Base-by-base conservation (phyloP, 2,113 vertebrate species). In the Pterocles orientalis region DNA sequence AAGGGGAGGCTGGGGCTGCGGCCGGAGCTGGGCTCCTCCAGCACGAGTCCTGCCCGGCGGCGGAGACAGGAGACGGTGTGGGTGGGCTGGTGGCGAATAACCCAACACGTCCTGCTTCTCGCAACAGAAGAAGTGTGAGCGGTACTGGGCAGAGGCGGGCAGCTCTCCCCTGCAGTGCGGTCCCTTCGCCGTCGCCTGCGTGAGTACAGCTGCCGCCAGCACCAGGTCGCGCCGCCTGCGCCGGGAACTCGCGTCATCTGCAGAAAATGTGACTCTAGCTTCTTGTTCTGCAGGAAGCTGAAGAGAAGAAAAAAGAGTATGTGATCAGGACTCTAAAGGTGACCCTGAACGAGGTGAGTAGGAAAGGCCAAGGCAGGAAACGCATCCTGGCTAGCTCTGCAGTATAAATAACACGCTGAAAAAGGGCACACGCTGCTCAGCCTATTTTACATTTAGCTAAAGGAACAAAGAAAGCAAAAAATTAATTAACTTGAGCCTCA, bases 121-220 rank as follows among this genome's bases (percentile, higher is more conserved):
- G 10, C 90, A 26, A 93, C 96, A 99, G 99, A 99, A 98, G 99
- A 99, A 99, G 51, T 99, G 99, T 81, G 99, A 99, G 96, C 97
- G 98, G 57, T 99, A 99, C 97, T 99, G 99, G 99, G 98, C 98
- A 3, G 97, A 98, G 82, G 93, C 45, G 34, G 97, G 93, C 3
- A 94, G 98, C 36, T 88, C 72, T 9, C 88, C 96, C 7, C 98
- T 99, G 85, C 94, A 96, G 12, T 98, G 98, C 6, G 98, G 98
- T 3, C 98, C 98, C 2, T 99, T 99, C 90, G 97, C 92, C n/a
- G 36, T 99, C 65, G 76, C 94, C 89, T 99, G 98, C 70, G 99
- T 99, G 96, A 99, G 99, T 99, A 97, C 50, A 50, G 90, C 65
- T 19, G 26, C 69, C 13, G 2, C 24, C 5, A 29, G 58, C 82